phyloP scores from a whole-genome alignment of 2,797 vertebrate genomes.

The Pangasius mekongensis region DNA sequence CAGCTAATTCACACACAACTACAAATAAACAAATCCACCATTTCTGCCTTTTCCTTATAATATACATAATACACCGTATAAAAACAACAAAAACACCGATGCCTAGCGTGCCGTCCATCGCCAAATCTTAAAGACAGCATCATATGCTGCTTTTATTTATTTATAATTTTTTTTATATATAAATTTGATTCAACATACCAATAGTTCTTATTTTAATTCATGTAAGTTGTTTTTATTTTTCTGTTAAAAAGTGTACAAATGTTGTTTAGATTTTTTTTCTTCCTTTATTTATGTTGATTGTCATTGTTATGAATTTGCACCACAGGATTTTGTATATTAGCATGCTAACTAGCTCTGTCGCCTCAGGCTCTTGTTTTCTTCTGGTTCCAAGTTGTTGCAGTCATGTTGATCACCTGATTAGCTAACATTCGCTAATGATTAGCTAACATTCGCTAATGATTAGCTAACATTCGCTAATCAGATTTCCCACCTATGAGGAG shows the following conservation, averaged over 20 bases:
- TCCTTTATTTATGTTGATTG: conserved; percentile 15
- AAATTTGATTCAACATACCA: background rate
- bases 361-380: background rate
- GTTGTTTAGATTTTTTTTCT: background rate
- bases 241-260: background rate
- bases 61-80: background rate
- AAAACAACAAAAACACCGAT: background rate
- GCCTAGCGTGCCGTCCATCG: background rate
- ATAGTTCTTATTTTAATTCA: background rate
- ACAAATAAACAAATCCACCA: background rate
- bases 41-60: background rate
- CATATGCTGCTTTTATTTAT: conserved; percentile 10
- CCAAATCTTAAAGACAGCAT: background rate
- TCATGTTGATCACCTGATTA: background rate
- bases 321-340: background rate
- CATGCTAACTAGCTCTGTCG: background rate
- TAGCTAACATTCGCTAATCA: background rate
- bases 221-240: background rate
- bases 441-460: background rate
- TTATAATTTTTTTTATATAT: background rate
- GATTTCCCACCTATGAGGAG: background rate
- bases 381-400: background rate
- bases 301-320: background rate
- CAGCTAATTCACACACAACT: background rate
- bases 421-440: background rate